Conservation (phyloP, 2,113 vertebrate species). For the Cyprinus carpio region DNA sequence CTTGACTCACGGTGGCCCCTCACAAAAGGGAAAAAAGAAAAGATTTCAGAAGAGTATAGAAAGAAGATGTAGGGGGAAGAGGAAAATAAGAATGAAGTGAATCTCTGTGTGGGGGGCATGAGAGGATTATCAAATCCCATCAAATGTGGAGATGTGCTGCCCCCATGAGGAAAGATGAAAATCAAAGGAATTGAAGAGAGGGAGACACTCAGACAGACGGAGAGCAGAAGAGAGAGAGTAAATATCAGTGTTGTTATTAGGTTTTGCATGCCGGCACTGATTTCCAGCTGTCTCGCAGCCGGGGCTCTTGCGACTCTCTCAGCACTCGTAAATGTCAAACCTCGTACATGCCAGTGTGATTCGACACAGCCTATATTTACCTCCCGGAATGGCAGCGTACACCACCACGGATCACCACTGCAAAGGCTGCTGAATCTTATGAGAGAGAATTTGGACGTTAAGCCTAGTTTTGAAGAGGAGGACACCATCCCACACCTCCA, state of each 20-base stretch:
- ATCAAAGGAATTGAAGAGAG: not conserved
- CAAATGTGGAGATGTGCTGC: constrained; percentile 69
- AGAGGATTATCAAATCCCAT: constrained; percentile 7
- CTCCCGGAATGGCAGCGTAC: constrained; percentile 39
- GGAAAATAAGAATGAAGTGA: constrained; percentile 34
- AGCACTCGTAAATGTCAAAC: constrained; percentile 58
- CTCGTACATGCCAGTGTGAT: constrained; percentile 46
- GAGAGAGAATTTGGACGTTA: constrained; percentile 16
- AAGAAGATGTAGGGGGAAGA: constrained; percentile 15
- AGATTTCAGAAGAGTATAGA: constrained; percentile 1
- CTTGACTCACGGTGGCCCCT: constrained; percentile 62
- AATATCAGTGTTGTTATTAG: constrained; percentile 37
- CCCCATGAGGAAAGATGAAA: constrained; percentile 66
- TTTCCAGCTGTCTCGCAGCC: constrained; percentile 52
- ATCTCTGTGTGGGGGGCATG: not conserved
- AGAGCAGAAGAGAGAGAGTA: constrained; percentile 43
- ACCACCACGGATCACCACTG: constrained; percentile 26
- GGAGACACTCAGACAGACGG: not conserved
- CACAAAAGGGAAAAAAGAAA: constrained; percentile 35
- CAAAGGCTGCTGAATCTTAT: constrained; percentile 28
- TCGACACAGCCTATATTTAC: constrained; percentile 51
- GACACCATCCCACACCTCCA: constrained; percentile 41
- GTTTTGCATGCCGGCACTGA: constrained; percentile 39
- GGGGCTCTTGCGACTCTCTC: constrained; percentile 38
- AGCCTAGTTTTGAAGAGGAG: constrained; percentile 32